Conservation (phyloP, 2,797 vertebrate genomes). For the Myotis myotis region DNA sequence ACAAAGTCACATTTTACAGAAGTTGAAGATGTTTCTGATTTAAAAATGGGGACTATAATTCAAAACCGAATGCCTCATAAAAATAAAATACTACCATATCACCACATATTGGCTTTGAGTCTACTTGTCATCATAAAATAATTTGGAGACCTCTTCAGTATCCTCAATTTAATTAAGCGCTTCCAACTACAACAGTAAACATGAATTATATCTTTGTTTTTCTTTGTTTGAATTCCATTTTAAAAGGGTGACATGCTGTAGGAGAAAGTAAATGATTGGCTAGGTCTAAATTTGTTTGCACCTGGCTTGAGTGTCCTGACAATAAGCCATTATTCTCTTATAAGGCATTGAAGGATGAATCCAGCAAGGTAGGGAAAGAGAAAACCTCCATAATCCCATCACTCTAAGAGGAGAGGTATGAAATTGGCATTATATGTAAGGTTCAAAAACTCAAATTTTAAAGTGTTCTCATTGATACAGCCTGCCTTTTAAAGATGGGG, state of each 20-base stretch:
- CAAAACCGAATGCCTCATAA: conserved; percentile 29
- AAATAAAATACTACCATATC: conserved; percentile 39
- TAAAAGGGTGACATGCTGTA: not conserved
- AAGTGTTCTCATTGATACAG: not conserved
- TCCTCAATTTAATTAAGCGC: conserved; percentile 64
- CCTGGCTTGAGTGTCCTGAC: not conserved
- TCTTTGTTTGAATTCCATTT: conserved; percentile 47
- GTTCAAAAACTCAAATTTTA: not conserved
- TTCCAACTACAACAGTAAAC: conserved; percentile 48
- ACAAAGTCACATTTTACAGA: conserved; percentile 29
- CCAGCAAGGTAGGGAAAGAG: not conserved
- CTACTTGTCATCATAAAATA: conserved; percentile 39
- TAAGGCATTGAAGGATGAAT: conserved; percentile 39
- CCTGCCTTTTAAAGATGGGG: not conserved
- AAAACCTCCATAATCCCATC: not conserved
- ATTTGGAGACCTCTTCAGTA: conserved; percentile 50
- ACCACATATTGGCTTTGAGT: conserved; percentile 36
- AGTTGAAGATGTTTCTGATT: not conserved
- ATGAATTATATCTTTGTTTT: conserved; percentile 64
- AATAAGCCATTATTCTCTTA: conserved; percentile 60
- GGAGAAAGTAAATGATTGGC: conserved; percentile 45
- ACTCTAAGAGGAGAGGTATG: not conserved
- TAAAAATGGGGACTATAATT: not conserved
- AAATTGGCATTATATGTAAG: not conserved
- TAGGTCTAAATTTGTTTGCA: conserved; percentile 58